Evolutionary conservation across 2,113 vertebrate species (phyloP), one percentile per base, ranked within the genome.

Genomic region (Egretta garzetta): DNA sequence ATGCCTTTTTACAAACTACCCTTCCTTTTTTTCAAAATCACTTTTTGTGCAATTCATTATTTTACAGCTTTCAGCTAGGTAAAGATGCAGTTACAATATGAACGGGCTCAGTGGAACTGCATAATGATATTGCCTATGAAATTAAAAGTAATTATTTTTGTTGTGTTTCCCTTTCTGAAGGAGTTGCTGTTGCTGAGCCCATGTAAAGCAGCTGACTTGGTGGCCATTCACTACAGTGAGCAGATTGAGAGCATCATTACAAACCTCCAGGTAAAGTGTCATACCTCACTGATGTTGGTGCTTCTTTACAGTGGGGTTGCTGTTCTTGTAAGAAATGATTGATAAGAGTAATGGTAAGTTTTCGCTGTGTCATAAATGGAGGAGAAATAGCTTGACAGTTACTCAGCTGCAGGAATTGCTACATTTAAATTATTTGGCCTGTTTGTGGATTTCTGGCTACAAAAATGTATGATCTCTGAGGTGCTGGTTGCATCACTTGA

Each of bases 131-230:
- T 79, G 75, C 47, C 47, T 82, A 3, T 59, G 47, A 49, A 35
- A 39, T 77, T 4, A 59, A 41, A 79, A 66, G 12, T 41, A 33
- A 49, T 72, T 27, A 1, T 60, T 74, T 33, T n/a, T 81, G 16
- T 90, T 75, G 59, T 96, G 63, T 66, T 95, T 96, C 43, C 83
- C 75, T 96, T 33, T 71, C 20, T 50, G 32, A 95, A 99, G 99
- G 99, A 99, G 77, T 93, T 99, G 85, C 97, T 99, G 86, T 97
- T 96, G 70, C 97, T 99, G 89, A 99, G 99, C 95, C 98, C 99
- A 0, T 97, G 97, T 74, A 99, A 99, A 97, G 98, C 99, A 93
- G 99, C 99, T 24, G 99, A 99, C n/a, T 85, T 99, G 76, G 98
- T 99, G 64, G 90, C 98, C 64, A 98, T 98, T 86, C 99, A 99